Evolutionary conservation across 2,113 vertebrate species (phyloP).

Genomic region (Tautogolabrus adspersus): DNA sequence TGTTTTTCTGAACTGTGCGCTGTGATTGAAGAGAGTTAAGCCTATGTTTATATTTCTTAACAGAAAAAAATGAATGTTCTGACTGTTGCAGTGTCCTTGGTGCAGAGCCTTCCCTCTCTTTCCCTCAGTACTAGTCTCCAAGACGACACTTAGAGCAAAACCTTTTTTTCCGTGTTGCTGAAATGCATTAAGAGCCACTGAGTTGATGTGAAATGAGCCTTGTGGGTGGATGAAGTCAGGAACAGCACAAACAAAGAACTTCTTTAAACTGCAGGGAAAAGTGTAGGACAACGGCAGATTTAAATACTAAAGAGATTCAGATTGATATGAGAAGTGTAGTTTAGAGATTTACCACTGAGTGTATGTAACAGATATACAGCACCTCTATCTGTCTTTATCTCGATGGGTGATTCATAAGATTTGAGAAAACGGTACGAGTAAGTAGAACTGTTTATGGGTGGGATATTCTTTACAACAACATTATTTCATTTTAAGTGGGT

Average conservation of each 20-base stretch:
- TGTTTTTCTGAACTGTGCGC: not conserved
- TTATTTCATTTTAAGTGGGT: too few relatives aligned
- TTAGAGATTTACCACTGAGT: not conserved
- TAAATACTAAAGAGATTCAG: conserved; percentile 15
- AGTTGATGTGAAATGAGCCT: conserved; percentile 55
- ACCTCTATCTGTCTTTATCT: not conserved
- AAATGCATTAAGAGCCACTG: conserved; percentile 51
- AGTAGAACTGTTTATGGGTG: too few relatives aligned
- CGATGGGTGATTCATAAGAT: not conserved
- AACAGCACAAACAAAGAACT: conserved; percentile 6
- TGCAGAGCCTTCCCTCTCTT: conserved; percentile 11
- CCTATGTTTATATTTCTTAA: not conserved
- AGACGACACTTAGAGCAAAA: conserved; percentile 49
- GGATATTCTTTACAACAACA: too few relatives aligned
- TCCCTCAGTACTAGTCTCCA: conserved; percentile 35
- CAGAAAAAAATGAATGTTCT: not conserved
- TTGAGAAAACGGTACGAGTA: too few relatives aligned
- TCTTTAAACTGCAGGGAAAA: not conserved
- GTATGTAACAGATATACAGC: not conserved
- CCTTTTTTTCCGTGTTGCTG: conserved; percentile 24
- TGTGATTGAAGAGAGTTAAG: not conserved
- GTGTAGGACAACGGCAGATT: not conserved
- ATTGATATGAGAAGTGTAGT: conserved; percentile 3
- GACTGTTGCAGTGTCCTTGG: conserved; percentile 17
- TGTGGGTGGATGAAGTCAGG: conserved; percentile 55